phyloP scores from a whole-genome alignment of 1,140 invertebrate genomes.

The Monomorium pharaonis region DNA sequence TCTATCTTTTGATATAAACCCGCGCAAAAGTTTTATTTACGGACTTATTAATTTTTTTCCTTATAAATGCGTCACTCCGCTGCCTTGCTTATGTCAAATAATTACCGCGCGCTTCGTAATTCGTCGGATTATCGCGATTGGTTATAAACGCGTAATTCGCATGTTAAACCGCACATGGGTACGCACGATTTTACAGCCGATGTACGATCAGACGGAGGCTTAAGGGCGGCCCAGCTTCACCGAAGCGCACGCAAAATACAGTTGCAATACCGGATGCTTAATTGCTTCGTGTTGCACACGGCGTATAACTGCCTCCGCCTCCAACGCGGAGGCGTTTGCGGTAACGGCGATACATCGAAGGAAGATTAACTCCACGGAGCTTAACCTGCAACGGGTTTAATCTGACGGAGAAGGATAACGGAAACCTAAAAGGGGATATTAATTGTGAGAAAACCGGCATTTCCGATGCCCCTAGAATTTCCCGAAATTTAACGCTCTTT shows the following conservation, averaged over 20 bases:
- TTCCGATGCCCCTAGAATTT: not conserved
- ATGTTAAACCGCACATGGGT: not conserved
- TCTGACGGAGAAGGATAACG: constrained; percentile 24
- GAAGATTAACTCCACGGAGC: constrained; percentile 41
- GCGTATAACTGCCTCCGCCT: constrained; percentile 14
- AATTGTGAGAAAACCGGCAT: not conserved
- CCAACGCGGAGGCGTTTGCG: constrained; percentile 44
- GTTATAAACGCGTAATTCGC: not conserved
- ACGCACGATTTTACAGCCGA: constrained; percentile 4
- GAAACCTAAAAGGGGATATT: constrained; percentile 20
- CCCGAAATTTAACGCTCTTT: not conserved
- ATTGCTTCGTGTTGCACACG: constrained; percentile 57
- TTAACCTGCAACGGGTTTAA: constrained; percentile 28
- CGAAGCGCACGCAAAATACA: constrained; percentile 27
- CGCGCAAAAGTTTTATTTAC: not conserved
- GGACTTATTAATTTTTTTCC: not conserved
- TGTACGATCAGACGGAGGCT: not conserved
- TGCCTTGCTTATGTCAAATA: not conserved
- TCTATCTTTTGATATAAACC: not conserved
- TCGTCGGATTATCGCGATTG: not conserved
- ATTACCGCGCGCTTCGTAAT: not conserved
- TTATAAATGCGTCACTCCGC: not conserved
- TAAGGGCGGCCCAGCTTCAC: constrained; percentile 13
- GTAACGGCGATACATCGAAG: constrained; percentile 46
- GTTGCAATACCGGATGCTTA: constrained; percentile 35